Percentiles rank a stretch among this genome's conserved stretches.
These are phyloP conservation scores for Nomada ferruginata DNA, from an alignment of 2,888 invertebrate species.

Conservation along the genomic window DNA sequence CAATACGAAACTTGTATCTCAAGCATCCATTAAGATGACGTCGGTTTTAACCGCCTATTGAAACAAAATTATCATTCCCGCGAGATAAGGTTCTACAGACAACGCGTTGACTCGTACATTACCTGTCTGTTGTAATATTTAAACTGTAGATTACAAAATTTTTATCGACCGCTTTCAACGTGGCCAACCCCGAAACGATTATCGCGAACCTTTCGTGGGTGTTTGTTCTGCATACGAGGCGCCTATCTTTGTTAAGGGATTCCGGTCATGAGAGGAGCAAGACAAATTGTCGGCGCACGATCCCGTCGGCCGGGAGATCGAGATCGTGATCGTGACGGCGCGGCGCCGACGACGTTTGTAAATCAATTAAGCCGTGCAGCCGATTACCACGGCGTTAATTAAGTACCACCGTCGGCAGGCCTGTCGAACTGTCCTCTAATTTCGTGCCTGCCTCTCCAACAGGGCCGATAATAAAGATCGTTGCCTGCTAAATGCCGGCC, in stretches of 20 bases:
- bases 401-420: conserved; percentile 62
- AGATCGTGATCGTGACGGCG: conserved; percentile 72
- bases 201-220: background rate
- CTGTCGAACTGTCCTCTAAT: conserved; percentile 72
- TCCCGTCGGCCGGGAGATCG: conserved; percentile 61
- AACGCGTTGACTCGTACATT: too few relatives aligned
- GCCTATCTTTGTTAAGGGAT: conserved; percentile 48
- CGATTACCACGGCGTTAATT: conserved; percentile 69
- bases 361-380: conserved; percentile 73
- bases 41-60: too few relatives aligned
- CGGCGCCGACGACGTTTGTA: conserved; percentile 70
- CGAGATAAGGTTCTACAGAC: too few relatives aligned
- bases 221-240: conserved; percentile 37
- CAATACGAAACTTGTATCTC: too few relatives aligned
- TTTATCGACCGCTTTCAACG: background rate
- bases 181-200: background rate
- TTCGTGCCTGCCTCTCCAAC: conserved; percentile 67
- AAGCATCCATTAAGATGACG: too few relatives aligned
- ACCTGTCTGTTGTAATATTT: background rate
- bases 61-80: too few relatives aligned
- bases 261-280: conserved; percentile 62
- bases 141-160: background rate
- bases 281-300: conserved; percentile 73
- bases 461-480: conserved; percentile 64
- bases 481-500: conserved; percentile 36